Evolutionary conservation across 2,888 invertebrate species (phyloP).

Genomic region (Macrosoma leucophasiata): DNA sequence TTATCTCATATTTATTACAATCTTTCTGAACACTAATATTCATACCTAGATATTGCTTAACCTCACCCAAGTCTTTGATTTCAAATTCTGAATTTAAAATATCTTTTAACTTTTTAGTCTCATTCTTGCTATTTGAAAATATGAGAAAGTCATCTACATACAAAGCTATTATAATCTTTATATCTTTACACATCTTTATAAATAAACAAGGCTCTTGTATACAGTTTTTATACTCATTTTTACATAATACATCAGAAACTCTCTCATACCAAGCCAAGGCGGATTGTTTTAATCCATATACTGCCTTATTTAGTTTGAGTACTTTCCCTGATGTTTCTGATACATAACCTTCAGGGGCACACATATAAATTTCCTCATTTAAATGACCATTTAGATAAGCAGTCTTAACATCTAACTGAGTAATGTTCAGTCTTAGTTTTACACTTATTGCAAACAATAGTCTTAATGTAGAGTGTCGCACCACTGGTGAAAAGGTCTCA

Average conservation of each 20-base stretch:
- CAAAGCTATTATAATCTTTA: slow-evolving; percentile 17
- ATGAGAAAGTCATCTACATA: slow-evolving; percentile 23
- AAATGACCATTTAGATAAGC: slow-evolving; percentile 20
- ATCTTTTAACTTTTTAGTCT: slow-evolving; percentile 5
- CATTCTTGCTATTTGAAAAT: slow-evolving; percentile 9
- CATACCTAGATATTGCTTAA: slow-evolving; percentile 15
- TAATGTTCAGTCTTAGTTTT: slow-evolving; percentile 12
- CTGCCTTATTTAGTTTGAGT: too few relatives aligned
- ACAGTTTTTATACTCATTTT: slow-evolving; percentile 18
- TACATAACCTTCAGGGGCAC: background rate
- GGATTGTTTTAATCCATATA: slow-evolving; percentile 7
- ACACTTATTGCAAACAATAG: slow-evolving; percentile 20
- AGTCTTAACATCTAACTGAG: slow-evolving; percentile 19
- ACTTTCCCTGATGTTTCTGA: too few relatives aligned
- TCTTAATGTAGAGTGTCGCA: slow-evolving; percentile 19
- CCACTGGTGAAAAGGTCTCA: slow-evolving; percentile 21
- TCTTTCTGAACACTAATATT: too few relatives aligned
- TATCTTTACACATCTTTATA: slow-evolving; percentile 11
- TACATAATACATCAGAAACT: slow-evolving; percentile 15
- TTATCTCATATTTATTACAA: too few relatives aligned
- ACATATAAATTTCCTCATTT: slow-evolving; percentile 16
- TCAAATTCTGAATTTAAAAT: slow-evolving; percentile 6
- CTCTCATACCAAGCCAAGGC: slow-evolving; percentile 4
- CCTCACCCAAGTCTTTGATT: slow-evolving; percentile 7
- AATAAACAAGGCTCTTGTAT: slow-evolving; percentile 18